These are phyloP conservation scores for Mustela erminea DNA, from an alignment of 2,797 vertebrate genomes.

Conservation along the genomic window DNA sequence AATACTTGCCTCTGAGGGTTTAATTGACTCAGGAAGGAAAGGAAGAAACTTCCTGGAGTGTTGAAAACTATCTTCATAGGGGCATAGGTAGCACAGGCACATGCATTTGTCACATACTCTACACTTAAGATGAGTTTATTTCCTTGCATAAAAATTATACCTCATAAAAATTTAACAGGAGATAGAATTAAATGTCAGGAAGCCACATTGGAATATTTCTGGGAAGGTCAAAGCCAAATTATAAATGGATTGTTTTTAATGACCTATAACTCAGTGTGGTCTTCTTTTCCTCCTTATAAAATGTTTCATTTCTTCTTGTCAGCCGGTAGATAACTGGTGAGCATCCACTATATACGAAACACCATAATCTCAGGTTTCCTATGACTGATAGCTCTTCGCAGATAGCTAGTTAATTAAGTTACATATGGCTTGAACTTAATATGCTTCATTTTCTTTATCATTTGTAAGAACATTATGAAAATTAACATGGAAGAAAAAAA, in stretches of 20 bases:
- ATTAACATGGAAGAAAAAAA: not conserved
- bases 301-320: not conserved
- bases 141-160: not conserved
- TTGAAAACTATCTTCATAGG: not conserved
- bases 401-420: not conserved
- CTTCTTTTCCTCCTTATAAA: not conserved
- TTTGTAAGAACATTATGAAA: not conserved
- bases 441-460: not conserved
- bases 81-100: not conserved
- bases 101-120: not conserved
- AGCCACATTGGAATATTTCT: not conserved
- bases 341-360: not conserved
- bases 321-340: not conserved
- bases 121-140: not conserved
- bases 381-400: not conserved
- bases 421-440: not conserved
- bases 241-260: not conserved
- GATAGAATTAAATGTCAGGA: not conserved
- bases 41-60: not conserved
- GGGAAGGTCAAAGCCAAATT: not conserved
- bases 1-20: not conserved
- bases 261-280: not conserved
- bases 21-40: not conserved
- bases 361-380: not conserved
- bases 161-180: not conserved